Conservation (phyloP, 2,888 invertebrate species). For the Drosophila lacicola region DNA sequence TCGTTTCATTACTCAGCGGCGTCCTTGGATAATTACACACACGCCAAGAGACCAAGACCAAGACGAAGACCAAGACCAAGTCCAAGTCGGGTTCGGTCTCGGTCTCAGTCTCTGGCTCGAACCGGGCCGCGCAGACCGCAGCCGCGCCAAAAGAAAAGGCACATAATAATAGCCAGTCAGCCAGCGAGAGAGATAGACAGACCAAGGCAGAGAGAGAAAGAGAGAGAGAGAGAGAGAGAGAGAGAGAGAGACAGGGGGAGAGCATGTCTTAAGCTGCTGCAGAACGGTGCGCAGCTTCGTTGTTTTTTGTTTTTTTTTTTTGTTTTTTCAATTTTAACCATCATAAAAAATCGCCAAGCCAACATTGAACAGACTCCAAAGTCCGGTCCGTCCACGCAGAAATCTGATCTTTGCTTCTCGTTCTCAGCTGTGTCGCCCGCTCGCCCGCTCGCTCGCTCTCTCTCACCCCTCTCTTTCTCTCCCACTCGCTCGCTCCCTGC, state of each 20-base stretch:
- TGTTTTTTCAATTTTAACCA: slow-evolving; percentile 68
- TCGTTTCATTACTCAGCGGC: slow-evolving; percentile 82
- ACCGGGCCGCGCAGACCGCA: slow-evolving; percentile 21
- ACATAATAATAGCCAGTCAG: slow-evolving; percentile 62
- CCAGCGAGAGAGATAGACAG: slow-evolving; percentile 8
- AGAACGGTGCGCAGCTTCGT: slow-evolving; percentile 33
- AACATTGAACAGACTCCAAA: slow-evolving; percentile 34
- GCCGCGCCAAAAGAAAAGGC: slow-evolving; percentile 59
- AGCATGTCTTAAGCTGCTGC: slow-evolving; percentile 42
- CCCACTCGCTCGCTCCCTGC: slow-evolving; percentile 10
- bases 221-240: background rate
- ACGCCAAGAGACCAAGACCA: slow-evolving; percentile 66
- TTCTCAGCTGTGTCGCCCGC: slow-evolving; percentile 21
- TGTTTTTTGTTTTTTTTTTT: slow-evolving; percentile 26
- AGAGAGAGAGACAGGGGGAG: slow-evolving; percentile 10
- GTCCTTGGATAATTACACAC: slow-evolving; percentile 83
- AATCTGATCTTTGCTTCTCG: slow-evolving; percentile 51
- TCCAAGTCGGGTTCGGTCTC: slow-evolving; percentile 24
- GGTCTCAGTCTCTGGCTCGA: slow-evolving; percentile 11
- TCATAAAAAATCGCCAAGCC: slow-evolving; percentile 69
- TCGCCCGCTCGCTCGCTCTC: slow-evolving; percentile 7
- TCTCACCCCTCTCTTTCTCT: slow-evolving; percentile 13
- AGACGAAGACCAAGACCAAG: slow-evolving; percentile 48
- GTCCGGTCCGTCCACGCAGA: slow-evolving; percentile 66
- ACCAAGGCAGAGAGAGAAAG: no score